Evolutionary conservation across 2,888 invertebrate genomes (phyloP), one percentile per base, ranked within the genome.

Genomic region (Desoria tigrina): DNA sequence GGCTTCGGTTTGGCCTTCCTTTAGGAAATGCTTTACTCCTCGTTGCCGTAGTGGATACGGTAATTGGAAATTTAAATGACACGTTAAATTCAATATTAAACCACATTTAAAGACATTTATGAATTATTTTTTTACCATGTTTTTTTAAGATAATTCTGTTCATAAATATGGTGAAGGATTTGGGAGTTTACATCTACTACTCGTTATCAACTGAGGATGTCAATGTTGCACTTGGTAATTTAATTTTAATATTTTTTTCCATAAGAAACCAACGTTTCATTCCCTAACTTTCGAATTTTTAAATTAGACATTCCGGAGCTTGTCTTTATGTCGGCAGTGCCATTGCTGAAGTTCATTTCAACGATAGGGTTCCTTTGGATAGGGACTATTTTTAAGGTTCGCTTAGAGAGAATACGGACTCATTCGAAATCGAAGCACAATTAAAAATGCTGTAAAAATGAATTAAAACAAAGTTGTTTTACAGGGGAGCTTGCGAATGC

Each of bases 1-100:
- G 66, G 60, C 58, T 70, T 2, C 61, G 70, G 24, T 58, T 71
- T 7, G 61, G 71, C 27, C 65, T 71, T 26, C 71, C 71, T 2
- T 27, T 71, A 60, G 71, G 71, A 42, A 66, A 61, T 32, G 57
- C 61, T 27, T 37, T 71, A 2, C 59, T 71, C 7, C 24, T 71
- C 45, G 45, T 71, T 24, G 64, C 65, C 7, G 45, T 68, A 18
- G 6, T 66, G 26, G 71, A 71, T 53, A 55, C 61, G 64, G 71
- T 71, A 71, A 28, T 32, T 24, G 23, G 7, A 6, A 16, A 9
- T 49, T 24, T 24, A 14, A 24, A 7, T 45, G 4, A 16, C 45
- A 18, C n/a, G 6, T 16, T 16, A 16, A 16, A 45, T 45, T 18
- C 45, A 6, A 6, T n/a, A 45, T 18, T n/a, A 9, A 45, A 45